Base-by-base conservation (phyloP, 2,113 vertebrate species). In the Trochalopteron elliotii region DNA sequence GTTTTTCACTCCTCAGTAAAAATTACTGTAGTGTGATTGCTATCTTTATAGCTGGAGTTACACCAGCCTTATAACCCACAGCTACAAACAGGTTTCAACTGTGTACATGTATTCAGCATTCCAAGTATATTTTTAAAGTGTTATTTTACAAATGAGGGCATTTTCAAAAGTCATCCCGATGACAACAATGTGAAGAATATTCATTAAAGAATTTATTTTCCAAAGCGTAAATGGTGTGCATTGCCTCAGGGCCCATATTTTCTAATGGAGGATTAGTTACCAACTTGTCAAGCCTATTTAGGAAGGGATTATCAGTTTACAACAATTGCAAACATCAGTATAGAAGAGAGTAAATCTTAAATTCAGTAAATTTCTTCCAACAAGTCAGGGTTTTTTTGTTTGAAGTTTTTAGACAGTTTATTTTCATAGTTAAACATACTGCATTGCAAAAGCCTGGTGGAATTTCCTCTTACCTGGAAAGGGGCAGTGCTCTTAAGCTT, bases 51-150 rank as follows among this genome's bases (percentile, higher is more conserved):
- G n/a, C 33, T 52, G 42, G 19, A 67, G 11, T 69, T 60, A 10
- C 2, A n/a, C 30, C 35, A 71, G 7, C 28, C 0, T 45, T 61
- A 4, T 15, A 25, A 35, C 20, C 20, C 2, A 9, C 9, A 35
- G 13, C 21, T 78, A 8, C 39, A 49, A 69, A 30, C 10, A 21
- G 12, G 12, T 60, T 57, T 87, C 42, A 68, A 33, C 27, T 3
- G 1, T 4, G 3, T n/a, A 12, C 12, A 37, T 5, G 4, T 5
- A 2, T 49, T n/a, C 42, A 77, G n/a, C 18, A 12, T 59, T 47
- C 9, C 7, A 5, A n/a, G 11, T 31, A 4, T 42, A 11, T 35
- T 55, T 83, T 59, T 37, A 5, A 93, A 68, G 25, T 16, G 27
- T 47, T 57, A 12, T 37, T 93, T 93, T 52, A 30, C 28, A 57